Percentiles rank a stretch among this genome's conserved stretches.
phyloP scores from a whole-genome alignment of 2,888 invertebrate genomes.

The Punctoribates punctum region DNA sequence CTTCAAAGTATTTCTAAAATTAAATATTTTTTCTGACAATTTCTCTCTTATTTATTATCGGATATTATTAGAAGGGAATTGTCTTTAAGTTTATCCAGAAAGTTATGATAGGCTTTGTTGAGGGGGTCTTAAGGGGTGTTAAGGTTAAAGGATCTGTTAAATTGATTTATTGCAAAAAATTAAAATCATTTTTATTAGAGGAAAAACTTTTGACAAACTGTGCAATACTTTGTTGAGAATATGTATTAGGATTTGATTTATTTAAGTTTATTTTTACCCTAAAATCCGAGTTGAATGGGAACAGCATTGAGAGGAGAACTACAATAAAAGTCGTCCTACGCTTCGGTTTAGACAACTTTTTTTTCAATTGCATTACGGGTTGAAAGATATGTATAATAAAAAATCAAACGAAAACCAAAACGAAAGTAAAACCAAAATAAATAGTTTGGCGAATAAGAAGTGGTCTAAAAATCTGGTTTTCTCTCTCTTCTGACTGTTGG shows the following conservation, averaged over 20 bases:
- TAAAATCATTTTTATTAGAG: constrained; percentile 5
- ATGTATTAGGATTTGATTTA: not conserved
- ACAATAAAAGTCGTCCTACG: constrained; percentile 22
- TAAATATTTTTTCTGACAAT: constrained; percentile 13
- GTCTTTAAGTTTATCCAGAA: constrained; percentile 8
- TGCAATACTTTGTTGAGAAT: not conserved
- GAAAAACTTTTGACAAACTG: constrained; percentile 13
- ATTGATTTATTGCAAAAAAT: constrained; percentile 3
- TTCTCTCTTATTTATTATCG: not conserved
- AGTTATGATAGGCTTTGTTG: constrained; percentile 1
- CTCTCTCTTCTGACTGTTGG: not conserved
- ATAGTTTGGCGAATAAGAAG: constrained; percentile 22
- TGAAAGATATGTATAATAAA: constrained; percentile 6
- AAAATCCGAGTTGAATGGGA: constrained; percentile 6
- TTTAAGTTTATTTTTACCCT: constrained; percentile 5
- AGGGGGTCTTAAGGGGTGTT: too few relatives aligned
- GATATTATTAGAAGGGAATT: not conserved
- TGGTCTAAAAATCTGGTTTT: constrained; percentile 13
- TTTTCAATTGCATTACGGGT: constrained; percentile 12
- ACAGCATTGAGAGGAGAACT: not conserved
- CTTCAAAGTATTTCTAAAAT: not conserved
- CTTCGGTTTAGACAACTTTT: not conserved
- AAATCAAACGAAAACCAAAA: not conserved
- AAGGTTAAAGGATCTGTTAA: constrained; percentile 4
- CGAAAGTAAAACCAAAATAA: constrained; percentile 13